Percentiles rank a stretch among this genome's conserved stretches.
Evolutionary conservation across 2,113 vertebrate species (phyloP).

Genomic region (Steatornis caripensis): DNA sequence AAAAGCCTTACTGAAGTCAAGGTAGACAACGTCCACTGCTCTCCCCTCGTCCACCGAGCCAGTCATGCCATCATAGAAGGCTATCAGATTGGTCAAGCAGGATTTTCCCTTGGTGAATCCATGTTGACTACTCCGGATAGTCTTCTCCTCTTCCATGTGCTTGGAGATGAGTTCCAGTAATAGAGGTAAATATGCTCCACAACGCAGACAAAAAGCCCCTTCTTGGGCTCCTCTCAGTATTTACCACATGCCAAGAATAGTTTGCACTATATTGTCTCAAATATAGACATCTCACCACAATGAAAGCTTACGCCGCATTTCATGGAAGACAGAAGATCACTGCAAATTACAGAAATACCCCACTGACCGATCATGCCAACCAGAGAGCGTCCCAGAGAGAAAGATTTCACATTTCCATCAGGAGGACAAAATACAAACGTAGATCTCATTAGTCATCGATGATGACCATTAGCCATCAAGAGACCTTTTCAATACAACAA

Average conservation of each 20-base stretch:
- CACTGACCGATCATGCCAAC: not conserved
- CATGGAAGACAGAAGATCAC: not conserved
- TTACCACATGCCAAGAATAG: not conserved
- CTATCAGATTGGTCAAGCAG: no score
- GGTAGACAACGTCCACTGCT: no score
- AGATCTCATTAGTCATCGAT: no score
- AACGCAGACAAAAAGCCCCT: not conserved
- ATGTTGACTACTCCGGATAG: no score
- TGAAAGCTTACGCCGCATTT: not conserved
- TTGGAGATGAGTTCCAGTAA: no score
- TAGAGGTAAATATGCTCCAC: not conserved
- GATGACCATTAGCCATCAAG: not conserved
- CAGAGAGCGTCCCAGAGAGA: not conserved
- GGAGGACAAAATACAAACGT: not conserved
- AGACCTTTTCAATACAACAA: not conserved
- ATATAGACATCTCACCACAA: accelerated
- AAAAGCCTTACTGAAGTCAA: no score
- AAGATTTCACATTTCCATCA: not conserved
- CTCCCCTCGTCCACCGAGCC: no score
- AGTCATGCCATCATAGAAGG: no score
- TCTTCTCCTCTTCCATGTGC: no score
- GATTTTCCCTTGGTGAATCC: no score
- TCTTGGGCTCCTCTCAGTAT: not conserved
- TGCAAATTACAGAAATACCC: not conserved
- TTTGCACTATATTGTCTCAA: not conserved